Base-by-base conservation (phyloP, 2,113 vertebrate species). In the Campylorhamphus procurvoides region DNA sequence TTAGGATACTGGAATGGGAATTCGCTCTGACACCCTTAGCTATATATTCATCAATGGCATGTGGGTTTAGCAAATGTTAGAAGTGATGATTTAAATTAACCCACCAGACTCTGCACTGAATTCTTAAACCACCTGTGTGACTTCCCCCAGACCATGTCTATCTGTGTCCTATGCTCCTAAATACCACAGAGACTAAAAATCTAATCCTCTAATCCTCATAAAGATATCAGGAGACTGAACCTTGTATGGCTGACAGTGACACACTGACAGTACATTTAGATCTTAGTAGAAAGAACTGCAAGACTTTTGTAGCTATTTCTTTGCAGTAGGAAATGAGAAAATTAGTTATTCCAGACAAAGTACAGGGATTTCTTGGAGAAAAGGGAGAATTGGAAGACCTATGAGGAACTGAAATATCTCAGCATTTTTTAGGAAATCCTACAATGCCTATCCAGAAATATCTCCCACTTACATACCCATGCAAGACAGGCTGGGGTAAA, bases 351-450 rank as follows among this genome's bases (percentile, higher is more conserved):
- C 28, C 14, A 80, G 49, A 82, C 8, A 82, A 91, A 72, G 19
- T 58, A 33, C 5, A 66, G 40, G 35, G 63, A 88, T 88, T 83
- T 93, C 68, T 68, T 71, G 20, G 24, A 81, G 63, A 4, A 3
- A 6, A 63, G 71, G 18, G 6, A 20, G 18, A 81, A 59, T 71
- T 69, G 62, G 25, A 69, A 68, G 24, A 20, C 12, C 37, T 59
- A 11, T 50, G 33, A 83, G 12, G 16, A 59, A 27, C 33, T 59
- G 24, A 81, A 93, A 46, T 71, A 55, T 46, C 42, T 35, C 63
- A 50, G 6, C 4, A 47, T 71, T 84, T 90, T 23, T 52, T 84
- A 90, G 68, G 60, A 94, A 94, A 81, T 81, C 29, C 23, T 67
- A 33, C 46, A 77, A 55, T 59, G 7, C 12, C 46, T 77, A 16